Percentiles rank a stretch among this genome's conserved stretches.
These are phyloP conservation scores for Psilanteris sp. DNA, from an alignment of 1,140 invertebrate genomes.

Conservation along the genomic window DNA sequence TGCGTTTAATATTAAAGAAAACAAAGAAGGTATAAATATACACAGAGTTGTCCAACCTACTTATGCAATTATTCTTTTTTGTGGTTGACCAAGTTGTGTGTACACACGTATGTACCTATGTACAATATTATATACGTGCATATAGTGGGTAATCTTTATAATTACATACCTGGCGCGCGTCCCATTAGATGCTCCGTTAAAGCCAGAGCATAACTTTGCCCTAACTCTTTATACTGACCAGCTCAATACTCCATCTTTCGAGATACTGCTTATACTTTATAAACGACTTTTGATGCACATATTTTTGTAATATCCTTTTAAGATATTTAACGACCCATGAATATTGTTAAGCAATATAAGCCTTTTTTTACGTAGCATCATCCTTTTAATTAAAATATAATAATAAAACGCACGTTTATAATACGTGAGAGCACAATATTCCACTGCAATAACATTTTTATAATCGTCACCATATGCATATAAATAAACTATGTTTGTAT, in stretches of 20 bases:
- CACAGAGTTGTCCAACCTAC: conserved; percentile 39
- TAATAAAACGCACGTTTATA: too few relatives aligned
- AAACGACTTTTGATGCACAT: conserved; percentile 27
- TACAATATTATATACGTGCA: conserved; percentile 58
- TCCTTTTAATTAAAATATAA: too few relatives aligned
- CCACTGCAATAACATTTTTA: too few relatives aligned
- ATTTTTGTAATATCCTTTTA: conserved; percentile 24
- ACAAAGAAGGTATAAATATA: conserved; percentile 52
- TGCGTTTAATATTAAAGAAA: conserved; percentile 46
- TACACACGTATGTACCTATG: conserved; percentile 39
- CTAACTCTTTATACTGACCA: conserved; percentile 66
- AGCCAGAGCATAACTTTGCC: conserved; percentile 63
- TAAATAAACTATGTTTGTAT: too few relatives aligned
- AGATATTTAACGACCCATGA: conserved; percentile 3
- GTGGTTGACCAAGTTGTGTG: conserved; percentile 43
- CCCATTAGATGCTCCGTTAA: conserved; percentile 75
- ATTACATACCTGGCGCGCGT: conserved; percentile 78
- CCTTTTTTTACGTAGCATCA: too few relatives aligned
- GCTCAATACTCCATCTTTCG: conserved; percentile 61
- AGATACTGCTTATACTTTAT: conserved; percentile 51
- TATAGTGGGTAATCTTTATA: conserved; percentile 78
- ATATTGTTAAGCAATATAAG: conserved; percentile 12
- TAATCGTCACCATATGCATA: too few relatives aligned
- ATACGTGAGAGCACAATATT: too few relatives aligned
- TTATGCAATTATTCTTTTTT: conserved; percentile 55